A percentile compares a stretch with the other conserved stretches of the same genome.
Conservation (phyloP, 2,797 vertebrate genomes). For the Natrix natrix region DNA sequence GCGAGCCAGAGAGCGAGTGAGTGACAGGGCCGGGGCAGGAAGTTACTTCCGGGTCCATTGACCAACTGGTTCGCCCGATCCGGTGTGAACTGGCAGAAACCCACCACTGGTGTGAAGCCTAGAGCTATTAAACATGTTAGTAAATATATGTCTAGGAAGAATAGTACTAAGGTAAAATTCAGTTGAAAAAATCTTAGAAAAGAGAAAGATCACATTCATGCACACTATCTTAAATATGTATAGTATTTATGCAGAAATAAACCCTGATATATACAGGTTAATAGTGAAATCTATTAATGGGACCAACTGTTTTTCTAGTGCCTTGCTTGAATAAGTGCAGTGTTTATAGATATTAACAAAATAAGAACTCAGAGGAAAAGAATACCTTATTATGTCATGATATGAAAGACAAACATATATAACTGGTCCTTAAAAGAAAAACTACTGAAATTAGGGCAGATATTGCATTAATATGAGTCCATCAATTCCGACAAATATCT, state of each 20-base stretch:
- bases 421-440: neutral
- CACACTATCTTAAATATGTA: neutral
- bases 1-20: too few relatives aligned
- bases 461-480: neutral
- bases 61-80: too few relatives aligned
- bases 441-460: neutral
- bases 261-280: neutral
- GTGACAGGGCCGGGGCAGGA: too few relatives aligned
- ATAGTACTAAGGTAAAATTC: conserved; percentile 4
- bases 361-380: neutral
- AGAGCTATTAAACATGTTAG: neutral
- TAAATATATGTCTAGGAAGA: neutral
- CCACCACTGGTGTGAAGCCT: neutral
- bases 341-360: neutral
- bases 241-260: neutral
- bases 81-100: too few relatives aligned
- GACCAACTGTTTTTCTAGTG: neutral
- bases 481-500: neutral
- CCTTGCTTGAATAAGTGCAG: neutral
- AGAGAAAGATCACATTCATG: neutral
- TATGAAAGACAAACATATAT: neutral
- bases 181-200: neutral
- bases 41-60: too few relatives aligned
- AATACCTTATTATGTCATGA: neutral
- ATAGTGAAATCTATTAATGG: neutral